Evolutionary conservation across 2,797 vertebrate genomes (phyloP).

Genomic region (Buphagus erythrorhynchus): DNA sequence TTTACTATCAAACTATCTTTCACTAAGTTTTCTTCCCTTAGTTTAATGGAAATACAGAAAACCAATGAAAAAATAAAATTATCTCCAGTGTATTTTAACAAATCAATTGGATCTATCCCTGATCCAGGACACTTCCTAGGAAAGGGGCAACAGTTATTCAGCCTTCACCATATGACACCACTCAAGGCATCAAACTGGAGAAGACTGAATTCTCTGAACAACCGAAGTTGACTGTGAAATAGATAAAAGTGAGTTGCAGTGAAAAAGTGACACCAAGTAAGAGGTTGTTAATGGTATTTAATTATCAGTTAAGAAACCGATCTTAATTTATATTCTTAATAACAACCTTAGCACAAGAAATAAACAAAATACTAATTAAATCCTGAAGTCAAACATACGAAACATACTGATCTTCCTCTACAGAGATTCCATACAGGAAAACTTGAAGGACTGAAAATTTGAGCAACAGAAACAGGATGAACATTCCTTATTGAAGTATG

Average conservation of each 20-base stretch:
- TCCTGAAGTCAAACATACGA: background rate
- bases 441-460: background rate
- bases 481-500: background rate
- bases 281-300: background rate
- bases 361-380: background rate
- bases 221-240: background rate
- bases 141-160: background rate
- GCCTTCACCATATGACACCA: background rate
- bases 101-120: background rate
- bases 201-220: background rate
- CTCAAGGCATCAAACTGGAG: background rate
- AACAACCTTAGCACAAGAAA: background rate
- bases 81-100: background rate
- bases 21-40: background rate
- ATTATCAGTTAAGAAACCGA: background rate
- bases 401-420: background rate
- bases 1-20: background rate
- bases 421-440: background rate
- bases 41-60: background rate
- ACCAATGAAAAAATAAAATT: fast-evolving
- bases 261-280: background rate
- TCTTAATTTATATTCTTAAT: background rate
- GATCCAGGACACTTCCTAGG: background rate
- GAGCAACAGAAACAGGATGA: background rate
- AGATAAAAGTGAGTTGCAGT: background rate